Conservation (phyloP, 2,888 invertebrate genomes). For the Desoria tigrina region DNA sequence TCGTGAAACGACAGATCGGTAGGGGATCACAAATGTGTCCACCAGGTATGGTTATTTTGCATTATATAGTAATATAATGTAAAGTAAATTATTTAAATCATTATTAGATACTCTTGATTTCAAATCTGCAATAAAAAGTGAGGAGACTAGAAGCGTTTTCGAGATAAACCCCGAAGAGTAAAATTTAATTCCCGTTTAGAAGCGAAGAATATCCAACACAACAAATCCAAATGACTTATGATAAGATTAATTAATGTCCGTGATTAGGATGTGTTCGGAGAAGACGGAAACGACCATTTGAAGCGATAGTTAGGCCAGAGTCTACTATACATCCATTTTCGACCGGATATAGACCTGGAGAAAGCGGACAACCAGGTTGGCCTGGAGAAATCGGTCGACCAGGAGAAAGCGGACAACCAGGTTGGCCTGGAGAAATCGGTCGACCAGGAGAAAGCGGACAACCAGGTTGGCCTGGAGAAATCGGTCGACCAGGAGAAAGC, state of each 20-base stretch:
- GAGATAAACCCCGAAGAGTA: no score
- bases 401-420: conserved; percentile 4
- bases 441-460: conserved; percentile 9
- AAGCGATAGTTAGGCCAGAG: conserved; percentile 12
- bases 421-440: conserved; percentile 12
- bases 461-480: conserved; percentile 17
- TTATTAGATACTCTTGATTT: no score
- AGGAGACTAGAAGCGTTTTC: no score
- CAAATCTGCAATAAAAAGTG: no score
- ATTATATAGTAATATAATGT: no score
- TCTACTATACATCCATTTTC: neutral
- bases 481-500: neutral
- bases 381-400: conserved; percentile 3
- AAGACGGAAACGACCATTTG: conserved; percentile 21
- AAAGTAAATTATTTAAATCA: no score
- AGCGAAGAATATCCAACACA: no score
- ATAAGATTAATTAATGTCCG: neutral
- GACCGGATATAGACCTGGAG: neutral
- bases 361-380: conserved; percentile 11
- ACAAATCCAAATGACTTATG: no score
- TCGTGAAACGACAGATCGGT: conserved; percentile 9
- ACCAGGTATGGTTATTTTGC: conserved; percentile 37
- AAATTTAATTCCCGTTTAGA: no score
- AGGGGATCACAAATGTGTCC: conserved; percentile 27
- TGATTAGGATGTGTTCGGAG: conserved; percentile 34